Evolutionary conservation across 2,888 invertebrate species (phyloP).

Genomic region (Macrosiphum euphorbiae): DNA sequence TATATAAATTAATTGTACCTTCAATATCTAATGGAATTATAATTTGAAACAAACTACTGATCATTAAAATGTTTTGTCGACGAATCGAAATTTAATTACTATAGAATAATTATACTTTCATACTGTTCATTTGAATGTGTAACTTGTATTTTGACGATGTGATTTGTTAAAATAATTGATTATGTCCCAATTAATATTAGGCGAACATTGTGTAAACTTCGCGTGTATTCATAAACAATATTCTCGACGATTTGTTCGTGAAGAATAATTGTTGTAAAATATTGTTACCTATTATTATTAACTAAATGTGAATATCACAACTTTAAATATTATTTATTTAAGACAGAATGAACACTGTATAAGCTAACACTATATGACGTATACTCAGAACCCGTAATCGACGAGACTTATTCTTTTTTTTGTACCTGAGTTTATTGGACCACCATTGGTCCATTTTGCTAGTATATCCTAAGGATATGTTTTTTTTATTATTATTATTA

Average conservation of each 20-base stretch:
- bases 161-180: constrained; percentile 27
- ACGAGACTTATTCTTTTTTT: neutral
- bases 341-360: neutral
- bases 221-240: neutral
- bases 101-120: neutral
- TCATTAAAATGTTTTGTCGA: neutral
- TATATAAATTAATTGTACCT: neutral
- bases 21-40: neutral
- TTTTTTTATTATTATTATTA: neutral
- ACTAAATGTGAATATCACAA: neutral
- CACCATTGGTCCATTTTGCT: neutral
- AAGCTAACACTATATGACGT: neutral
- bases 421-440: neutral
- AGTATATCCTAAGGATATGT: neutral
- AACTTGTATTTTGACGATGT: neutral
- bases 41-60: neutral
- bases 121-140: neutral
- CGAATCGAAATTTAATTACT: neutral
- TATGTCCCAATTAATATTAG: neutral
- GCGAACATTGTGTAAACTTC: neutral
- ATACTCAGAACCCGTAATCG: neutral
- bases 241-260: neutral
- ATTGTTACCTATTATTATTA: neutral
- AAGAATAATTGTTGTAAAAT: neutral
- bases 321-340: neutral